These are phyloP conservation scores for Heliconius charithonia DNA, from an alignment of 2,888 invertebrate genomes.

Conservation along the genomic window DNA sequence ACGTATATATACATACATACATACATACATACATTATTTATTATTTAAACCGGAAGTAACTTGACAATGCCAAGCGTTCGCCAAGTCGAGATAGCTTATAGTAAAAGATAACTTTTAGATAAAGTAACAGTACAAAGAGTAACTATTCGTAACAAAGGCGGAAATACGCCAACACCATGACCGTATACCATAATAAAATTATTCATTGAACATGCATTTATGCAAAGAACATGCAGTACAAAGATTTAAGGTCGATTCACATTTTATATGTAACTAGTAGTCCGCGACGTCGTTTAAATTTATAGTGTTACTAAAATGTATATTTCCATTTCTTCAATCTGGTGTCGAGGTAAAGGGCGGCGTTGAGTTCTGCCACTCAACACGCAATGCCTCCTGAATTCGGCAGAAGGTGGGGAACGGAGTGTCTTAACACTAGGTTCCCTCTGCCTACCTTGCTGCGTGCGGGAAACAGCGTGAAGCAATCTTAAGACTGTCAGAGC, in stretches of 20 bases:
- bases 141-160: neutral
- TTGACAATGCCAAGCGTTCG: neutral
- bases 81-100: conserved; percentile 3
- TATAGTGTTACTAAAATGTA: too few species aligned
- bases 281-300: neutral
- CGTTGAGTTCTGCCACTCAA: too few species aligned
- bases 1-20: conserved; percentile 1
- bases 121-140: neutral
- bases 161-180: conserved; percentile 2
- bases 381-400: too few species aligned
- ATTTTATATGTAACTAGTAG: neutral
- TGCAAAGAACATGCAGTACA: neutral
- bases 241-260: neutral
- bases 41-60: neutral
- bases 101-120: neutral
- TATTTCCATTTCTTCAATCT: too few species aligned
- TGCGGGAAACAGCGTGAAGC: too few species aligned
- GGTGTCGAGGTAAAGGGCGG: too few species aligned
- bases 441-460: too few species aligned
- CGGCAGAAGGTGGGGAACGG: too few species aligned
- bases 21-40: neutral
- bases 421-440: too few species aligned
- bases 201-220: conserved; percentile 4
- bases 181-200: neutral
- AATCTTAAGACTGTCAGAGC: neutral